phyloP scores from a whole-genome alignment of 2,113 vertebrate genomes.

The Gymnarchus niloticus region DNA sequence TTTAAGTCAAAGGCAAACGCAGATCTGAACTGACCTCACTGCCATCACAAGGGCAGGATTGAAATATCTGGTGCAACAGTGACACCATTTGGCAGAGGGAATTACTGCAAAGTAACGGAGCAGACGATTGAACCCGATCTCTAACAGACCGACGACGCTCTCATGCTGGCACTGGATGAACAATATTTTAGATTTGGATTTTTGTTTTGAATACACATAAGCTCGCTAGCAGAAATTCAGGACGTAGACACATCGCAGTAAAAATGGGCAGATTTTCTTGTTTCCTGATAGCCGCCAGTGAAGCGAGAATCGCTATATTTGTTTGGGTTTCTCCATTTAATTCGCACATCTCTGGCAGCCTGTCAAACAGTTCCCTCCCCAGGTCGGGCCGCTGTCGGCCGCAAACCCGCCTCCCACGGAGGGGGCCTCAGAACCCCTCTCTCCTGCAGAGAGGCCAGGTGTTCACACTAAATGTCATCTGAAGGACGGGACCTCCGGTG shows the following conservation, averaged over 20 bases:
- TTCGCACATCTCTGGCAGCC: background rate
- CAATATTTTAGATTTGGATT: background rate
- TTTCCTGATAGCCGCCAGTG: background rate
- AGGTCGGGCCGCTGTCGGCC: background rate
- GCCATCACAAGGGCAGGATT: background rate
- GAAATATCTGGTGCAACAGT: background rate
- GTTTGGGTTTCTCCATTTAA: conserved; percentile 1
- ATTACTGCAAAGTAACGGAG: no score
- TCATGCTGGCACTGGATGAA: background rate
- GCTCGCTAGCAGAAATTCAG: background rate
- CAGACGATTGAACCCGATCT: background rate
- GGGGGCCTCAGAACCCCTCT: background rate
- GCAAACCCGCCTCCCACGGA: background rate
- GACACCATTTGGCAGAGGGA: background rate
- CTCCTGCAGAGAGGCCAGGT: conserved; percentile 18
- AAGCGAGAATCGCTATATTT: background rate
- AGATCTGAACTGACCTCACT: background rate
- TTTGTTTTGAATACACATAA: background rate
- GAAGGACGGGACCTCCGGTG: conserved; percentile 21
- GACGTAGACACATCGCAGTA: background rate
- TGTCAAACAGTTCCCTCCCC: background rate
- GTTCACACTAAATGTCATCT: conserved; percentile 27
- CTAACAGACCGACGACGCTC: background rate
- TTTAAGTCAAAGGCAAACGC: background rate
- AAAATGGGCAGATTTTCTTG: background rate